Conservation (phyloP, 2,888 invertebrate genomes). For the Liodrosophila aerea region DNA sequence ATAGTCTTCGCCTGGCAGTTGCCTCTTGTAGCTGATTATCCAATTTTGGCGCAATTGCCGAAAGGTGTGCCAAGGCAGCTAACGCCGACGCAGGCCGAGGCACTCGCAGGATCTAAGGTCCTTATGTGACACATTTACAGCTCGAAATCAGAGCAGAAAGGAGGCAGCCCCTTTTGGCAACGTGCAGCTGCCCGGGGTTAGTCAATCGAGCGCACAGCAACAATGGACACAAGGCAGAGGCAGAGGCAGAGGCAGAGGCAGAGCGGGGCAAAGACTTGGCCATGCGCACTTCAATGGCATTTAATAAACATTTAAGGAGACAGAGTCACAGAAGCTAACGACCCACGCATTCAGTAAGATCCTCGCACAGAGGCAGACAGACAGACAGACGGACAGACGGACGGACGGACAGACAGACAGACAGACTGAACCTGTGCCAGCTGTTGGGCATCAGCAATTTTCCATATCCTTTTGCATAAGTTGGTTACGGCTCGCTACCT, state of each 20-base stretch:
- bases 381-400: no score
- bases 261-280: not conserved
- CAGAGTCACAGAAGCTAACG: constrained; percentile 36
- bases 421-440: constrained; percentile 35
- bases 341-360: constrained; percentile 48
- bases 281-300: constrained; percentile 39
- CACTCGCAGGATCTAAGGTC: constrained; percentile 13
- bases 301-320: constrained; percentile 53
- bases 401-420: no score
- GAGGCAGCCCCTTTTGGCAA: constrained; percentile 5
- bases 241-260: constrained; percentile 17
- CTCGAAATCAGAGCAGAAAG: constrained; percentile 52
- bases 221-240: constrained; percentile 29
- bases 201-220: constrained; percentile 56
- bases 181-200: constrained; percentile 35
- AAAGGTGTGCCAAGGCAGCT: constrained; percentile 40
- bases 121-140: constrained; percentile 1
- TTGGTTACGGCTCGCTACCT: constrained; percentile 50
- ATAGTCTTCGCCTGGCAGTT: constrained; percentile 12
- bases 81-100: constrained; percentile 20
- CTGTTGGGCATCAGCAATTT: constrained; percentile 36
- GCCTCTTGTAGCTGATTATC: constrained; percentile 30
- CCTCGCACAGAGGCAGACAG: no score
- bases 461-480: constrained; percentile 62
- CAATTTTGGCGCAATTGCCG: constrained; percentile 66